Evolutionary conservation across 2,797 vertebrate genomes (phyloP), one percentile per base, ranked within the genome.

Genomic region (Chelon auratus): DNA sequence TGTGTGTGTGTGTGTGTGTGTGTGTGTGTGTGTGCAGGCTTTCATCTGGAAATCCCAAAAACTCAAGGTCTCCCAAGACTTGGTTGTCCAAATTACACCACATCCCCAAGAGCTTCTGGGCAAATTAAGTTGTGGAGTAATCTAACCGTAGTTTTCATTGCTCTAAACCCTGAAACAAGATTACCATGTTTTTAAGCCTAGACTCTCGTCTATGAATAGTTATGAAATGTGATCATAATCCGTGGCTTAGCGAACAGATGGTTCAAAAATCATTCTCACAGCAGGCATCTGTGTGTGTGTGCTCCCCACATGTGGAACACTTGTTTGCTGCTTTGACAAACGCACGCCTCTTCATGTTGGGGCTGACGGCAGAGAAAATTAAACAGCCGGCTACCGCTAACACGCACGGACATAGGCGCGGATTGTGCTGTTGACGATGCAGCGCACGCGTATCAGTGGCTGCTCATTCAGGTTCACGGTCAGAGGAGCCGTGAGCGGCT

Each of bases 211-310:
- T 68, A 26, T 77, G 67, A 76, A 72, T 72, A 75, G 84, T 82
- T 70, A 77, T 40, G 43, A 85, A 80, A 78, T 60, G 42, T 55
- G 72, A 81, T 82, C 68, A 26, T 72, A 68, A 84, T 80, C 81
- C 48, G 1, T 15, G 61, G 73, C 45, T 74, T 20, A 33, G 53
- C 17, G 51, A 81, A 43, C 87, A 83, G 81, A 85, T 82, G 80
- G 77, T 66, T 69, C 3, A 13, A 8, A 55, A 20, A 70, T 45
- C 30, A 69, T 42, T 55, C 52, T 70, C 80, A 40, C 71, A 82
- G 82, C 82, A 33, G 88, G 69, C 68, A 61, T 73, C 53, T 18
- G 24, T 15, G 9, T 26, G 62, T 47, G n/a, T 62, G 40, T 10
- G 11, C 57, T 48, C 55, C 20, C 54, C 63, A 80, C 54, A 82